Evolutionary conservation across 1,140 invertebrate species (phyloP), one percentile per base, ranked within the genome.

Genomic region (Coptotermes formosanus): DNA sequence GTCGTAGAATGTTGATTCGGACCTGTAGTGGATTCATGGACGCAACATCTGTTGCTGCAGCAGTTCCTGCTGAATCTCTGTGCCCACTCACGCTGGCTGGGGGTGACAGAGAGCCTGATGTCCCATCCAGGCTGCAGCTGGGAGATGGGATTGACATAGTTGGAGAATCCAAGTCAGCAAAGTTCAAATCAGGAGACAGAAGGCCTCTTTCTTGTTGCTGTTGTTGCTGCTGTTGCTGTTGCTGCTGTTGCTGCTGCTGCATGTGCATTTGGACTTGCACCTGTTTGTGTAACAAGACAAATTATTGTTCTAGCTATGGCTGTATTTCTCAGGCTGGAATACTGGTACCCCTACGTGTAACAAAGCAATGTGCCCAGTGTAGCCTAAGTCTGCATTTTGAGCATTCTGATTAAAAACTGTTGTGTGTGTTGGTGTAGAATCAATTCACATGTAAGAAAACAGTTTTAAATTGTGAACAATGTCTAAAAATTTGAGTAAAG

Each of bases 1-100:
- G 95, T 91, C 96, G 96, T 89, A 97, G 93, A 91, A 95, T 94
- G 92, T 95, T 94, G 90, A 96, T 94, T 92, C 96, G 95, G 92
- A 94, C 93, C 91, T 95, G 91, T 14, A 91, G 89, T 75, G 91
- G 91, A 64, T 91, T 89, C 52, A 92, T 89, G 87, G 88, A 88
- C 75, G 87, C 87, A 64, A 88, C 88, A 38, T 88, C 93, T 85
- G 89, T 88, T 30, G 64, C 25, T 25, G 64, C 2, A 75, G 64
- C n/a, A 69, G 25, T 25, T 75, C 64, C 64, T 90, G 90, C 91
- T 91, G 92, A 89, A 93, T 93, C 91, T 90, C 92, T 90, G 89
- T 92, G 86, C 91, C 92, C 90, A 93, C 93, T 93, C 88, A 94
- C 94, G 87, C 93, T 94, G 87, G 93, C 93, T 84, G 95, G 94